Evolutionary conservation across 2,113 vertebrate species (phyloP).

Genomic region (Nothoprocta pentlandii): DNA sequence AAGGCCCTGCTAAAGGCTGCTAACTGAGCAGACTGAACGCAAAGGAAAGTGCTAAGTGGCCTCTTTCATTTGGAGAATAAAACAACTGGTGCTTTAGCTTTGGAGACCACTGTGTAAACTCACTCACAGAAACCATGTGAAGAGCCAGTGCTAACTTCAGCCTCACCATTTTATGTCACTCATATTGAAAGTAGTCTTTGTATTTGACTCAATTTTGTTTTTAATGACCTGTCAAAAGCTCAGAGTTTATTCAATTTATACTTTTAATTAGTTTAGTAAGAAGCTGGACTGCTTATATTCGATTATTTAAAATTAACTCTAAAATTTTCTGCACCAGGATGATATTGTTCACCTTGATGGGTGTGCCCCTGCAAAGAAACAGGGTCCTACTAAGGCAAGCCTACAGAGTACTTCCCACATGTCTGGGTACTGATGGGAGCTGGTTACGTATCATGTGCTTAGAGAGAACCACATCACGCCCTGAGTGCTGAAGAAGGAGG

Average conservation of each 20-base stretch:
- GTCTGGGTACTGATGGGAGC: not conserved
- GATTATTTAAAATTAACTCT: constrained; percentile 73
- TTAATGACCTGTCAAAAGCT: constrained; percentile 78
- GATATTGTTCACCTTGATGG: constrained; percentile 9
- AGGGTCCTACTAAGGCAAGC: not conserved
- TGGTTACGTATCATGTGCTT: not conserved
- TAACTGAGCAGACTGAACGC: constrained; percentile 2
- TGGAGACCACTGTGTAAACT: constrained; percentile 54
- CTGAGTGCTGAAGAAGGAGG: not conserved
- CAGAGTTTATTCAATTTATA: constrained; percentile 81
- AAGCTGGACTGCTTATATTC: constrained; percentile 67
- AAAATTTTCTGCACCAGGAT: constrained; percentile 59
- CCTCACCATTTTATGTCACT: constrained; percentile 69
- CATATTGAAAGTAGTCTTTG: constrained; percentile 68
- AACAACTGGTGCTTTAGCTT: constrained; percentile 44
- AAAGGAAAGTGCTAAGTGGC: constrained; percentile 26
- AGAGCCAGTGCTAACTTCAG: constrained; percentile 63
- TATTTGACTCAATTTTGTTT: constrained; percentile 74
- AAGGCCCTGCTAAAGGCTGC: not conserved
- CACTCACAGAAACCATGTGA: constrained; percentile 55
- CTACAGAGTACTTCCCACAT: not conserved
- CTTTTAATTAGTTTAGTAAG: constrained; percentile 80
- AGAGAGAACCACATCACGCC: too few species aligned
- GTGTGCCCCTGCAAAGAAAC: not conserved
- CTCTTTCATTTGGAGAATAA: constrained; percentile 45